These are phyloP conservation scores for Grammatotria lemairii DNA, from an alignment of 2,113 vertebrate species.

Conservation along the genomic window DNA sequence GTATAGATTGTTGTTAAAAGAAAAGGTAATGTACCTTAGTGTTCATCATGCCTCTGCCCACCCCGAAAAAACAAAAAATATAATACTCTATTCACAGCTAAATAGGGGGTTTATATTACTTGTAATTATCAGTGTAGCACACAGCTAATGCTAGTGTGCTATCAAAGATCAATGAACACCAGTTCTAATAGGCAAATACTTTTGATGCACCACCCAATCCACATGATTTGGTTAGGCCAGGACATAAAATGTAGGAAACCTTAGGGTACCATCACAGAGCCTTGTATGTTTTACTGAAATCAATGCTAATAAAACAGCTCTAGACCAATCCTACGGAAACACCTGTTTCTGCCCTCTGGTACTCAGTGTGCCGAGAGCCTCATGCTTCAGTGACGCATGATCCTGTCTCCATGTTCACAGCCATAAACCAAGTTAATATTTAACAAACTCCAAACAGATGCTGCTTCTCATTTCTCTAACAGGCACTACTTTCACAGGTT, in stretches of 20 bases:
- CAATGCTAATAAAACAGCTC: slow-evolving; percentile 23
- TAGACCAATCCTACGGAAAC: slow-evolving; percentile 1
- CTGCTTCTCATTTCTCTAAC: slow-evolving; percentile 1
- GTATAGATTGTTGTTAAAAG: background rate
- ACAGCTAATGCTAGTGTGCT: background rate
- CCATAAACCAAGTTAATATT: slow-evolving; percentile 74
- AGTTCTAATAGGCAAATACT: background rate
- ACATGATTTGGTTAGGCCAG: background rate
- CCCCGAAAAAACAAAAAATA: background rate
- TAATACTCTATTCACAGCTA: background rate
- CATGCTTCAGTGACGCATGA: slow-evolving; percentile 62
- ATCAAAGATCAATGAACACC: background rate
- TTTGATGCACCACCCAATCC: background rate
- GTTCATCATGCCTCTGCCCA: background rate
- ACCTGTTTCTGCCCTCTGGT: slow-evolving; percentile 42
- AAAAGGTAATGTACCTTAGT: background rate
- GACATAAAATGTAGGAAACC: background rate
- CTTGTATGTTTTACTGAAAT: slow-evolving; percentile 2
- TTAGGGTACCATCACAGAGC: background rate
- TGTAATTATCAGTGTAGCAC: background rate
- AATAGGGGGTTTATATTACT: background rate
- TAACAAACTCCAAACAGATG: slow-evolving; percentile 68
- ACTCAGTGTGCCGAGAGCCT: slow-evolving; percentile 57
- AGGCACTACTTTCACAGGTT: background rate
- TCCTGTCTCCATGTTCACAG: slow-evolving; percentile 57